phyloP scores from a whole-genome alignment of 2,888 invertebrate genomes.

The Agonum fuliginosum region DNA sequence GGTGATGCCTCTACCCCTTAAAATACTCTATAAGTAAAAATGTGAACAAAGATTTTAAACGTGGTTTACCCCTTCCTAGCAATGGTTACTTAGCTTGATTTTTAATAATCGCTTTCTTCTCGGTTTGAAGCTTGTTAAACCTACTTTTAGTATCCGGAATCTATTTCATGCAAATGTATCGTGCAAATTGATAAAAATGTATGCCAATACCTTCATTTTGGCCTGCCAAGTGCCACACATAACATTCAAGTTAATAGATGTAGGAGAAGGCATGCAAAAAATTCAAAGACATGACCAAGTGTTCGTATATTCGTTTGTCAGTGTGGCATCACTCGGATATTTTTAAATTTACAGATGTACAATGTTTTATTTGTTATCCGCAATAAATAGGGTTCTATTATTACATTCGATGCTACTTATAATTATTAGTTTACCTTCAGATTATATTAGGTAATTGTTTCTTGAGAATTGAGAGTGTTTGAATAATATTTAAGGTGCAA shows the following conservation, averaged over 20 bases:
- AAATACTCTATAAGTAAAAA: too few relatives aligned
- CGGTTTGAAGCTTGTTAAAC: slow-evolving; percentile 11
- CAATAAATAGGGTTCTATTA: slow-evolving; percentile 45
- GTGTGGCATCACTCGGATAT: slow-evolving; percentile 38
- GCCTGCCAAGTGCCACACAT: slow-evolving; percentile 83
- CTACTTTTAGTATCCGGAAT: background rate
- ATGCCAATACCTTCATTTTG: slow-evolving; percentile 79
- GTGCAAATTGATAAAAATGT: slow-evolving; percentile 71
- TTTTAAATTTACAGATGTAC: slow-evolving; percentile 16
- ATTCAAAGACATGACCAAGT: slow-evolving; percentile 63
- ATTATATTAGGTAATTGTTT: background rate
- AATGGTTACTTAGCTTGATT: background rate
- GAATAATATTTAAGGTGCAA: slow-evolving; percentile 39
- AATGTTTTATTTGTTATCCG: slow-evolving; percentile 2
- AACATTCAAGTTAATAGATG: slow-evolving; percentile 83
- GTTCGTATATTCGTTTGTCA: slow-evolving; percentile 40
- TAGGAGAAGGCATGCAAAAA: slow-evolving; percentile 81
- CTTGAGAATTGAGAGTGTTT: slow-evolving; percentile 37
- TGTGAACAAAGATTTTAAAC: too few relatives aligned
- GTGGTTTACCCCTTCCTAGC: too few relatives aligned
- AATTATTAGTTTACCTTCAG: slow-evolving; percentile 21
- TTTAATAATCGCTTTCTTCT: background rate
- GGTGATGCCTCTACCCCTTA: too few relatives aligned
- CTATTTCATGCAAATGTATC: slow-evolving; percentile 65
- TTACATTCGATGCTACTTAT: slow-evolving; percentile 51